Conservation (phyloP, 2,797 vertebrate genomes). For the Dallia pectoralis region DNA sequence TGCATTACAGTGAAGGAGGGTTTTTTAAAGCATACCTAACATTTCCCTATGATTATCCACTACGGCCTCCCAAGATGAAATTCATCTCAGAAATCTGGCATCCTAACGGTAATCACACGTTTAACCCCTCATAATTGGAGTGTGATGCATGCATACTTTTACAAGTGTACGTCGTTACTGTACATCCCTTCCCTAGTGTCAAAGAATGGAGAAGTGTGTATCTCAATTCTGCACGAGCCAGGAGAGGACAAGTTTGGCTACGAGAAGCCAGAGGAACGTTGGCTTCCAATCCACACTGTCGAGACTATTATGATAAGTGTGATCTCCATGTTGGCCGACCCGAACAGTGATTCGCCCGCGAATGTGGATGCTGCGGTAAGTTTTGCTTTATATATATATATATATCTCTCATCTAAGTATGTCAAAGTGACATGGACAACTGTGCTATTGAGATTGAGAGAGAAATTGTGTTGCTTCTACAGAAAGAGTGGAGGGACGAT, state of each 20-base stretch:
- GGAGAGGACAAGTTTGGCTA: conserved; percentile 99
- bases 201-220: conserved; percentile 99
- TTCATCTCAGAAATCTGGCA: conserved; percentile 85
- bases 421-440: neutral
- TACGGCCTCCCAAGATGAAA: conserved; percentile 83
- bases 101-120: conserved; percentile 72
- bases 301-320: conserved; percentile 99
- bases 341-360: conserved; percentile 97
- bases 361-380: conserved; percentile 98
- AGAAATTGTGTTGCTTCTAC: conserved; percentile 21
- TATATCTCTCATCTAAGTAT: neutral
- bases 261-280: conserved; percentile 98
- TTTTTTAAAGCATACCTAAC: conserved; percentile 84
- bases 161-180: neutral
- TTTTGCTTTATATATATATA: conserved; percentile 10
- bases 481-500: conserved; percentile 84
- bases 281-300: conserved; percentile 99
- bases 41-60: conserved; percentile 81
- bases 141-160: conserved; percentile 19
- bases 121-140: too few relatives aligned
- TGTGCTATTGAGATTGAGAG: neutral
- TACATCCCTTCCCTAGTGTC: conserved; percentile 78
- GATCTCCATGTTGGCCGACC: conserved; percentile 99
- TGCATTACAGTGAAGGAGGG: conserved; percentile 73
- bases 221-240: conserved; percentile 98